These are phyloP conservation scores for Astur gentilis DNA, from an alignment of 2,113 vertebrate species.

Conservation along the genomic window DNA sequence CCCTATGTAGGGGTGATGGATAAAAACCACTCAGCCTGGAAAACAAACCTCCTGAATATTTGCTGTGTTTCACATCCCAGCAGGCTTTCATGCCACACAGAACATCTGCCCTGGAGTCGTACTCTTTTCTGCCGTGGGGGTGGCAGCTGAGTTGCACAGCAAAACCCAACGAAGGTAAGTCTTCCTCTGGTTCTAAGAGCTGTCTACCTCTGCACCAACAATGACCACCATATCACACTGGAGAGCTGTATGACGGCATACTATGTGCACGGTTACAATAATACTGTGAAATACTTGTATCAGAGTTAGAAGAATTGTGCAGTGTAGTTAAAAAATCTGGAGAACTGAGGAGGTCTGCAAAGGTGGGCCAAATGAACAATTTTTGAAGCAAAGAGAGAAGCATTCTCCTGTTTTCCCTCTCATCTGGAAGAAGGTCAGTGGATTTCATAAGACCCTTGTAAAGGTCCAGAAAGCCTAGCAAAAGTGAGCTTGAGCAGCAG, in stretches of 20 bases:
- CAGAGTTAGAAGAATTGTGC: background rate
- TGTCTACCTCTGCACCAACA: background rate
- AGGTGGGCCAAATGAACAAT: background rate
- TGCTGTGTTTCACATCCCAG: background rate
- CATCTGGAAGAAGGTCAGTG: background rate
- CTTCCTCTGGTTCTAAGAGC: background rate
- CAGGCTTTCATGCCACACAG: background rate
- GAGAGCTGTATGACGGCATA: background rate
- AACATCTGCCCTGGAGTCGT: background rate
- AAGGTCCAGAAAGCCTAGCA: background rate
- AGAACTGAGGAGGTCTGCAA: background rate
- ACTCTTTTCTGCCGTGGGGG: background rate
- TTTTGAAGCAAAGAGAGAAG: background rate
- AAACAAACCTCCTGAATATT: background rate
- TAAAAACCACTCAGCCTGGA: background rate
- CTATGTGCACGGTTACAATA: background rate
- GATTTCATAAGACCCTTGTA: background rate
- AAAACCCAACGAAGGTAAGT: background rate
- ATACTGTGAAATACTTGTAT: background rate
- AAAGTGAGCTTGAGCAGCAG: background rate
- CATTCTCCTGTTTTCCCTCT: background rate
- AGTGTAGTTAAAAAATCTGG: background rate
- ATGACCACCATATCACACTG: background rate
- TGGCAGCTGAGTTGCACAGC: background rate
- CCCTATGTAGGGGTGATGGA: background rate